A percentile compares a stretch with the other conserved stretches of the same genome.
phyloP scores from a whole-genome alignment of 2,888 invertebrate genomes.

The Diarsia dahlii region DNA sequence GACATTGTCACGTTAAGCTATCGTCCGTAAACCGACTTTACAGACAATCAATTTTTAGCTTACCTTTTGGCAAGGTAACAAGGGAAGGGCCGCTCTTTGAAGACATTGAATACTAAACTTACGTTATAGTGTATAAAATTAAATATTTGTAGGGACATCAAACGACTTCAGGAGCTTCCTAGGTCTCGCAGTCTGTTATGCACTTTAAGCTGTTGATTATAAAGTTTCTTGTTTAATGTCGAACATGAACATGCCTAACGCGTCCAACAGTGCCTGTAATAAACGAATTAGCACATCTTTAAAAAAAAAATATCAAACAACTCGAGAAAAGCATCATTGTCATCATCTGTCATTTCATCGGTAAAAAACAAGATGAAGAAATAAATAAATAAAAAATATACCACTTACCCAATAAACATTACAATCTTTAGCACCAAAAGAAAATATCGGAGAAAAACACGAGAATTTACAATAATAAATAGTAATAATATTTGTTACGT shows the following conservation, averaged over 20 bases:
- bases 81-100: not conserved
- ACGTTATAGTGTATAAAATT: too few species aligned
- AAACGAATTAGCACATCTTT: too few species aligned
- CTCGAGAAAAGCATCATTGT: too few species aligned
- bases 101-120: not conserved
- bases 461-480: conserved; percentile 41
- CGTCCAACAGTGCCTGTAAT: too few species aligned
- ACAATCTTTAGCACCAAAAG: not conserved
- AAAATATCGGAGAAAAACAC: conserved; percentile 16
- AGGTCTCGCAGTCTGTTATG: not conserved
- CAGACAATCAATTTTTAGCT: too few species aligned
- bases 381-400: not conserved
- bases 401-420: too few species aligned
- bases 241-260: too few species aligned
- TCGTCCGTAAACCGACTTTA: too few species aligned
- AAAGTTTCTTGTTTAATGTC: not conserved
- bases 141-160: not conserved
- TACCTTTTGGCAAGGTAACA: not conserved
- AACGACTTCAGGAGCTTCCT: not conserved
- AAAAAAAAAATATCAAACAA: too few species aligned
- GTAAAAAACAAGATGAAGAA: not conserved
- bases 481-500: conserved; percentile 14
- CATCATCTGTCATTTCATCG: too few species aligned
- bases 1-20: too few species aligned
- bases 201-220: not conserved